Evolutionary conservation across 2,888 invertebrate genomes (phyloP).

Genomic region (Chaetogeoica ovagalla): DNA sequence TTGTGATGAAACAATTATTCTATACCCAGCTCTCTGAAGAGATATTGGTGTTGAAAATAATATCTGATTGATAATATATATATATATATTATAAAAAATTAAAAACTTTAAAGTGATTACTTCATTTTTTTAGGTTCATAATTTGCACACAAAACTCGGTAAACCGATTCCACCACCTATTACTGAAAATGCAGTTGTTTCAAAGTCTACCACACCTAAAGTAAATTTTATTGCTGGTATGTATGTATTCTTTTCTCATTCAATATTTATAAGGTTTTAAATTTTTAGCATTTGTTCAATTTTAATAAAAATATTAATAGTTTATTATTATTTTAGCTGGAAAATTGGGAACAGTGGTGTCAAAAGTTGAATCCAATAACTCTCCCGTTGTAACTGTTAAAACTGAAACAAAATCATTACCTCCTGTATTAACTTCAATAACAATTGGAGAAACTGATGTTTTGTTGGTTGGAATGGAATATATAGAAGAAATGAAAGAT

Average conservation of each 20-base stretch:
- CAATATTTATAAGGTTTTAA: neutral
- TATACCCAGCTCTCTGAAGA: slow-evolving; percentile 52
- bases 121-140: slow-evolving; percentile 67
- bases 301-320: too few relatives aligned
- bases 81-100: neutral
- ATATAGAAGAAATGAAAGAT: slow-evolving; percentile 94
- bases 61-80: slow-evolving; percentile 12
- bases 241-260: slow-evolving; percentile 53
- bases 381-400: slow-evolving; percentile 24
- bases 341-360: slow-evolving; percentile 39
- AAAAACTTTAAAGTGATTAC: neutral
- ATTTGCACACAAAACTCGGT: slow-evolving; percentile 93
- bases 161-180: slow-evolving; percentile 96
- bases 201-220: slow-evolving; percentile 71
- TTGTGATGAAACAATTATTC: slow-evolving; percentile 30
- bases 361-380: slow-evolving; percentile 19
- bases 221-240: slow-evolving; percentile 79
- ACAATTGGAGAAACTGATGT: slow-evolving; percentile 71
- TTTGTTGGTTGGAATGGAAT: slow-evolving; percentile 92
- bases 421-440: slow-evolving; percentile 33
- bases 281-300: neutral
- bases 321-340: slow-evolving; percentile 28
- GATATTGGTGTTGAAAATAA: slow-evolving; percentile 16
- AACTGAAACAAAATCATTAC: slow-evolving; percentile 30
- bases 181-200: slow-evolving; percentile 76